These are phyloP conservation scores for Hoplodrina blanda DNA, from an alignment of 2,888 invertebrate species.

Conservation along the genomic window DNA sequence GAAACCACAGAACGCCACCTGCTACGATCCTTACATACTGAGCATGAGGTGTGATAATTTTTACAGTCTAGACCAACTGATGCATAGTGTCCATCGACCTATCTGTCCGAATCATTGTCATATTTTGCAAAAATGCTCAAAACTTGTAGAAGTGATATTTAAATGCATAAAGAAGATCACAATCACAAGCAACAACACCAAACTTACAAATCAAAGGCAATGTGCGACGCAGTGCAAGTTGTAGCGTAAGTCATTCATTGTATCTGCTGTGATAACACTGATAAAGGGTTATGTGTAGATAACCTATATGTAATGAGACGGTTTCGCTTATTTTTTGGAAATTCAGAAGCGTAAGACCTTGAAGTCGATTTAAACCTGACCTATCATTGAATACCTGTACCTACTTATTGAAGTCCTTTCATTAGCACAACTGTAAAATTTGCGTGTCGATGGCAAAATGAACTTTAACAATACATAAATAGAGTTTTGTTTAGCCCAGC, in stretches of 20 bases:
- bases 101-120: background rate
- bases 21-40: too few species aligned
- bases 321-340: background rate
- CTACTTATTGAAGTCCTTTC: background rate
- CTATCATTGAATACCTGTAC: background rate
- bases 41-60: too few species aligned
- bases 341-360: background rate
- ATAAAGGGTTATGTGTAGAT: background rate
- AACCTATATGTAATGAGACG: too few species aligned
- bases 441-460: background rate
- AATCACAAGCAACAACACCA: background rate
- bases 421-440: too few species aligned
- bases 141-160: background rate
- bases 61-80: too few species aligned
- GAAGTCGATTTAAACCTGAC: background rate
- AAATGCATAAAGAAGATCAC: background rate
- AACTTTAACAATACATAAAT: too few species aligned
- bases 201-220: constrained; percentile 28
- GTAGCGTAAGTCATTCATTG: background rate
- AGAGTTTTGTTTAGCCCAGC: background rate
- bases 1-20: too few species aligned
- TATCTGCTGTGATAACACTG: background rate
- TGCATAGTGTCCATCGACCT: too few species aligned
- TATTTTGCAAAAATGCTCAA: background rate
- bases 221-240: constrained; percentile 13